Conservation (phyloP, 2,888 invertebrate genomes). For the Girardia tigrina region DNA sequence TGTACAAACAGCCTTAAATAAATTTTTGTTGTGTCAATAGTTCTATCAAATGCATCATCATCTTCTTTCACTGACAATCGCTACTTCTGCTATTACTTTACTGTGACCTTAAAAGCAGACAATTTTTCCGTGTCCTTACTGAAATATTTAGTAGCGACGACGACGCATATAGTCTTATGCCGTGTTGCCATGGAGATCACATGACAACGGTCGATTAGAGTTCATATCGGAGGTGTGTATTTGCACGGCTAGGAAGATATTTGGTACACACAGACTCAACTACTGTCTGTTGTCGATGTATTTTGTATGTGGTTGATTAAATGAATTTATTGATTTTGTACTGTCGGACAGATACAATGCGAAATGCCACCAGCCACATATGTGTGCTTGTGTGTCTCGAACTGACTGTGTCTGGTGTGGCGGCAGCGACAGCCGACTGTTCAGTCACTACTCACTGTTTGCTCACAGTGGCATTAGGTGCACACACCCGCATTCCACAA, state of each 20-base stretch:
- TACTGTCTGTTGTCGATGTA: neutral
- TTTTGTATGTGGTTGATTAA: neutral
- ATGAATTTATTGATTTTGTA: conserved; percentile 5
- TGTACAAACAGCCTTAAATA: too few species aligned
- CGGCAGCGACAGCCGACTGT: too few species aligned
- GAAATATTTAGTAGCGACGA: conserved; percentile 3
- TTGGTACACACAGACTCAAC: conserved; percentile 3
- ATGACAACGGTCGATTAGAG: conserved; percentile 13
- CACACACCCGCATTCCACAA: too few species aligned
- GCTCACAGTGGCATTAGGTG: too few species aligned
- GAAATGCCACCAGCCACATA: too few species aligned
- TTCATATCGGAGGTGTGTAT: too few species aligned
- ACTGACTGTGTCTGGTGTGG: too few species aligned
- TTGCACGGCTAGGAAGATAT: neutral
- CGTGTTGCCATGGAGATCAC: neutral
- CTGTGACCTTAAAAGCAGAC: conserved; percentile 23
- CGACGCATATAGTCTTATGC: neutral
- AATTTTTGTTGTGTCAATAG: conserved; percentile 5
- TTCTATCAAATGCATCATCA: neutral
- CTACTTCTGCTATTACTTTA: too few species aligned
- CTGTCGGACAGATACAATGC: too few species aligned
- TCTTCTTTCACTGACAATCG: neutral
- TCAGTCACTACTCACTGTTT: too few species aligned
- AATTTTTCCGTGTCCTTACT: neutral
- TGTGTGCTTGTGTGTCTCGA: too few species aligned